Evolutionary conservation across 1,140 invertebrate species (phyloP).

Genomic region (Lepidostoma basale): DNA sequence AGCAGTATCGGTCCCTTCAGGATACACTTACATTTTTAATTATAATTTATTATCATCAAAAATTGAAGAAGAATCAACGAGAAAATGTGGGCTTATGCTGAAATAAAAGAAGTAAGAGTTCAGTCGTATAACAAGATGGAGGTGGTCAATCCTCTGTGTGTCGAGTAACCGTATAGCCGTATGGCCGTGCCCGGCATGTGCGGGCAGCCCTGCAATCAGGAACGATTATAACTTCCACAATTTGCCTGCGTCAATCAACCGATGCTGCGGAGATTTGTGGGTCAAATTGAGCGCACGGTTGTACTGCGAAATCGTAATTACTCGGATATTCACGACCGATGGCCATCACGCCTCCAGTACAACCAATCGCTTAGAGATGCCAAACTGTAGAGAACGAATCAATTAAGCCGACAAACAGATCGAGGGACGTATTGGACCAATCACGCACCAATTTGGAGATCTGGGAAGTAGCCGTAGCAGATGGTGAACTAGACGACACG

Average conservation of each 20-base stretch:
- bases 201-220: neutral
- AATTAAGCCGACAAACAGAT: slow-evolving; percentile 5
- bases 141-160: neutral
- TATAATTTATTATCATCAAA: too few relatives aligned
- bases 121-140: neutral
- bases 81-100: too few relatives aligned
- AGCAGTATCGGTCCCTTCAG: too few relatives aligned
- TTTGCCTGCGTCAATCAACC: neutral
- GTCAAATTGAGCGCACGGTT: slow-evolving; percentile 3
- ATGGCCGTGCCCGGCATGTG: neutral
- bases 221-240: neutral
- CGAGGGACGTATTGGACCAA: neutral
- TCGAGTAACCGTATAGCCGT: neutral
- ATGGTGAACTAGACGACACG: too few relatives aligned
- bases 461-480: too few relatives aligned
- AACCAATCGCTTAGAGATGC: neutral
- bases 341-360: neutral
- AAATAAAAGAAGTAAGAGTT: neutral
- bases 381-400: neutral
- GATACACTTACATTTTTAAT: too few relatives aligned
- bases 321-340: neutral
- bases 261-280: neutral
- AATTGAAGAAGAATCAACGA: too few relatives aligned
- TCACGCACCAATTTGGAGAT: neutral
- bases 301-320: slow-evolving; percentile 15